Evolutionary conservation across 2,113 vertebrate species (phyloP).

Genomic region (Malurus alboscapulatus): DNA sequence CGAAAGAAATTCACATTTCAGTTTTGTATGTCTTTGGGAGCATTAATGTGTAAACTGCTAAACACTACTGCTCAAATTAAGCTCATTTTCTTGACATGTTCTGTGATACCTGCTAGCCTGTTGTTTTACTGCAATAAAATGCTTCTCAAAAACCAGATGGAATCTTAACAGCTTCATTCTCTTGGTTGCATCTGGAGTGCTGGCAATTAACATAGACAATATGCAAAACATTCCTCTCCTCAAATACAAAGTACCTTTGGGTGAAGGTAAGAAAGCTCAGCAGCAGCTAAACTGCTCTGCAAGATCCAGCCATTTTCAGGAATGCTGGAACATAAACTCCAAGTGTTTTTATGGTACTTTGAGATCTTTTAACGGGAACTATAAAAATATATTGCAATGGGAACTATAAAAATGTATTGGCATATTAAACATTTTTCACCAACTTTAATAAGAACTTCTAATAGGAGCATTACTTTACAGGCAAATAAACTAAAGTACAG

Average conservation of each 20-base stretch:
- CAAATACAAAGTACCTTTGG: neutral
- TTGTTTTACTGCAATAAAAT: neutral
- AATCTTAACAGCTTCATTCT: neutral
- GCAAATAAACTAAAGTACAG: neutral
- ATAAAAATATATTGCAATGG: neutral
- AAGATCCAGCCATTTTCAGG: neutral
- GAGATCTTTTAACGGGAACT: neutral
- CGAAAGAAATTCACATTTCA: neutral
- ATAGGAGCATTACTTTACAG: neutral
- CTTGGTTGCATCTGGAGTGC: neutral
- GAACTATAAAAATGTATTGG: neutral
- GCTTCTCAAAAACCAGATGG: neutral
- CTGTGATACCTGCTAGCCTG: neutral
- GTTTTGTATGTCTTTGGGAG: neutral
- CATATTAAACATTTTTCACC: neutral
- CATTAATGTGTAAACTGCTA: neutral
- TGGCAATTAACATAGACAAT: neutral
- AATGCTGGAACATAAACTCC: neutral
- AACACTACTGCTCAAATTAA: neutral
- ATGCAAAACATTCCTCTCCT: neutral
- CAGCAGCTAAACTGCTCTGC: neutral
- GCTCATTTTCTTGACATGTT: neutral
- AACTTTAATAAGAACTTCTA: neutral
- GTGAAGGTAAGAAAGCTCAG: neutral
- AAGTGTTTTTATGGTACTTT: accelerated